Evolutionary conservation across 2,113 vertebrate species (phyloP), one percentile per base, ranked within the genome.

Genomic region (Chloropsis cyanopogon): DNA sequence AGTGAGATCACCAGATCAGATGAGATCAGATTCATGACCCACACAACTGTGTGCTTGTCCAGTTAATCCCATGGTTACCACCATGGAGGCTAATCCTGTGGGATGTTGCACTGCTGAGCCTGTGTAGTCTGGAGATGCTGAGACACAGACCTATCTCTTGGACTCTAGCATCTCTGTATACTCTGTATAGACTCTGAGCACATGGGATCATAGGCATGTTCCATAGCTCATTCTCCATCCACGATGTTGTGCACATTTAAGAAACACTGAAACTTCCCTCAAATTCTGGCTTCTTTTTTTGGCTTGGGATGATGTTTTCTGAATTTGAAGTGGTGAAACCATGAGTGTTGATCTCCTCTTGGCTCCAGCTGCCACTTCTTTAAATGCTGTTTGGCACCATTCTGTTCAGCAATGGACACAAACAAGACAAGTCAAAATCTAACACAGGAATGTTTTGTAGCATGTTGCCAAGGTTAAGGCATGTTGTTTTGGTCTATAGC

Each of bases 401-500:
- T 88, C 23, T 63, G 14, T 54, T 82, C 71, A 86, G 54, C 46
- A 88, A n/a, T 24, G 37, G n/a, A 72, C 41, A 75, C 35, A 84
- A 92, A 59, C 0, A 5, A 70, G 72, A 68, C 4, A 0, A 49
- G 39, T 83, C 71, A 69, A 71, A 80, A 11, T 73, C 75, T 88
- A 50, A 39, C 25, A 50, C 42, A 63, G 26, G 79, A 94, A 94
- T 80, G 76, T 94, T 78, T 92, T 94, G 59, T 35, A 92, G 31
- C 46, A 28, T 25, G 10, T 80, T 97, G 86, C 76, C 79, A 93
- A 90, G 59, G 46, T 71, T 91, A 50, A 77, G 49, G 42, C 82
- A 77, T 83, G 75, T 73, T 93, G 56, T 92, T 94, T 92, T 93
- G 46, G 47, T 95, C 63, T 93, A 88, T 92, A 95, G 79, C 71